phyloP scores from a whole-genome alignment of 2,113 vertebrate genomes.

The Cygnus buccinator region DNA sequence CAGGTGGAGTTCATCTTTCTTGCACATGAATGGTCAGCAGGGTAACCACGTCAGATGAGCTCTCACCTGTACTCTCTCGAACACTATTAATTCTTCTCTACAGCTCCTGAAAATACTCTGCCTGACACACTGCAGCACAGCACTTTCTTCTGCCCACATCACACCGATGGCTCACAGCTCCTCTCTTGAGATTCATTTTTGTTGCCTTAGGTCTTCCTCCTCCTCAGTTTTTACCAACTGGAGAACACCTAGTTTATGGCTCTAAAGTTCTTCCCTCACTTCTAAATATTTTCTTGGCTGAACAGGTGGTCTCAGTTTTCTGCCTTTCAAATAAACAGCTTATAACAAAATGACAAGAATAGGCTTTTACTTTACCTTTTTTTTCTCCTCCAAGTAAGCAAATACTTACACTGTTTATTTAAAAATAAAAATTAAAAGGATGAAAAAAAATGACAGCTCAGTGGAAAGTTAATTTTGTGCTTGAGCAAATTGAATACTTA shows the following conservation, averaged over 20 bases:
- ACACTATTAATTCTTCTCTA: not conserved
- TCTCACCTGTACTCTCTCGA: not conserved
- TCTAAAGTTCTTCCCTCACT: not conserved
- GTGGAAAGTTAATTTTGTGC: conserved; percentile 10
- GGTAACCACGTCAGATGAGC: not conserved
- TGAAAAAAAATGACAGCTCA: not conserved
- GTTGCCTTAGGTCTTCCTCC: not conserved
- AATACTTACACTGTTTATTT: conserved; percentile 10
- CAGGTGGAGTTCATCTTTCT: not conserved
- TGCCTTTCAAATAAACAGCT: not conserved
- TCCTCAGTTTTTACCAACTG: not conserved
- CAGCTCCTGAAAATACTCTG: not conserved
- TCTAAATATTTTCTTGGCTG: not conserved
- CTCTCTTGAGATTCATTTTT: not conserved
- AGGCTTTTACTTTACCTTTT: not conserved
- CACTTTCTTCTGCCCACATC: not conserved
- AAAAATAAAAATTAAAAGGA: conserved; percentile 20
- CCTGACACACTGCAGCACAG: not conserved
- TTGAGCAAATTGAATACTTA: not conserved
- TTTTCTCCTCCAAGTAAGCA: not conserved
- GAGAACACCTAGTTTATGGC: not conserved
- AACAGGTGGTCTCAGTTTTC: not conserved
- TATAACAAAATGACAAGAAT: not conserved
- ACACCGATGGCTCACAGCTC: not conserved
- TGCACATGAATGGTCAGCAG: not conserved